Conservation (phyloP, 1,140 invertebrate species). For the Lucilia sericata region DNA sequence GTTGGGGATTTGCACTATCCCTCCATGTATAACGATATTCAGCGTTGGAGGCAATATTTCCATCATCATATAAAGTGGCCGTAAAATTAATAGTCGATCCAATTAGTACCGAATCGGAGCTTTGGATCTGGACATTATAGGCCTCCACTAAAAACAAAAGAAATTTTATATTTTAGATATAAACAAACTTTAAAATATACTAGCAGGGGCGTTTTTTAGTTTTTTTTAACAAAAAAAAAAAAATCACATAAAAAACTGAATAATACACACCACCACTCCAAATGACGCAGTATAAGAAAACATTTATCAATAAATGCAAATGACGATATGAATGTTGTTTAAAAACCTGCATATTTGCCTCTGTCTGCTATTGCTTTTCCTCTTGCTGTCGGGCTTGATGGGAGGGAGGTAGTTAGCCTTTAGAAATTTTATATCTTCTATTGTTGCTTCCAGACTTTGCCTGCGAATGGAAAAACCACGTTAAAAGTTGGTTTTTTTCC, state of each 20-base stretch:
- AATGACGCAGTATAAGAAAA: slow-evolving; percentile 41
- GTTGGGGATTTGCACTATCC: slow-evolving; percentile 50
- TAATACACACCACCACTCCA: slow-evolving; percentile 23
- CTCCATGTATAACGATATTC: slow-evolving; percentile 58
- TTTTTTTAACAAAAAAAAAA: background rate
- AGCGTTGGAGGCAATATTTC: slow-evolving; percentile 48
- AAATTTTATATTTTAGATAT: background rate
- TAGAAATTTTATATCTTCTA: background rate
- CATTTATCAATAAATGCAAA: slow-evolving; percentile 39
- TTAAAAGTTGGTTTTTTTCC: background rate
- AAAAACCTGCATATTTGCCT: slow-evolving; percentile 29
- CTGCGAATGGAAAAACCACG: background rate
- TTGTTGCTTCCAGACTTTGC: background rate
- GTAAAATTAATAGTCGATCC: slow-evolving; percentile 56
- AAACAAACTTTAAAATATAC: background rate
- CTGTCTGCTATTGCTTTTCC: background rate
- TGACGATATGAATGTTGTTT: slow-evolving; percentile 16
- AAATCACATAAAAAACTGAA: background rate
- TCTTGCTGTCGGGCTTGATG: too few species aligned
- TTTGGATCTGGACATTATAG: slow-evolving; percentile 54
- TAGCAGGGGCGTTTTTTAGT: background rate
- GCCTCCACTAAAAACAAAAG: slow-evolving; percentile 51
- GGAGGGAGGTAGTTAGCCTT: background rate
- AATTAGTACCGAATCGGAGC: slow-evolving; percentile 53
- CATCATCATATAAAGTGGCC: slow-evolving; percentile 57